phyloP scores from a whole-genome alignment of 2,797 vertebrate genomes.

The Phylloscopus collybita region DNA sequence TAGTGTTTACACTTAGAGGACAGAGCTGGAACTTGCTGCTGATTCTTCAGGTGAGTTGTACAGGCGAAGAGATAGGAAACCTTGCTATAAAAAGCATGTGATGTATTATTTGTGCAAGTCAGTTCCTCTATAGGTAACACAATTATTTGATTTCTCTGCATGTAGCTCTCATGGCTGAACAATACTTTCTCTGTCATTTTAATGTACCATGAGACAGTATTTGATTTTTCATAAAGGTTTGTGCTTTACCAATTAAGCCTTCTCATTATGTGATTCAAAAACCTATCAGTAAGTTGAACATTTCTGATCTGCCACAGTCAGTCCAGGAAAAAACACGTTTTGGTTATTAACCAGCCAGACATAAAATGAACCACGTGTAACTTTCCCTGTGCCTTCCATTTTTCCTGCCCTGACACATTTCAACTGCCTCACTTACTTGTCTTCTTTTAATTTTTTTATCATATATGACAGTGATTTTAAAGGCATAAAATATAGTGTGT shows the following conservation, averaged over 20 bases:
- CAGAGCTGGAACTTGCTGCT: background rate
- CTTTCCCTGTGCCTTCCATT: background rate
- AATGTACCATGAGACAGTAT: background rate
- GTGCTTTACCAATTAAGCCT: background rate
- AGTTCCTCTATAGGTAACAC: background rate
- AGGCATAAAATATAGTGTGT: background rate
- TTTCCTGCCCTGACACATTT: background rate
- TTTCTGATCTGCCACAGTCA: background rate
- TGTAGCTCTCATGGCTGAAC: background rate
- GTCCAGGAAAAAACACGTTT: background rate
- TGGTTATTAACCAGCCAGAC: background rate
- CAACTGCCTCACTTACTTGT: background rate
- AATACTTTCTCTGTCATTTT: background rate
- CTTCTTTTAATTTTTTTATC: background rate
- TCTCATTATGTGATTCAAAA: background rate
- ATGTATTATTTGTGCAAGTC: background rate
- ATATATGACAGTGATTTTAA: background rate
- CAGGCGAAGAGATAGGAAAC: background rate
- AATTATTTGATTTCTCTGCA: background rate
- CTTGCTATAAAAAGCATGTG: background rate
- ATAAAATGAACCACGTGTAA: background rate
- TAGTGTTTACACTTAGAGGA: background rate
- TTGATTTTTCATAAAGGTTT: background rate
- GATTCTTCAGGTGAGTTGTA: background rate
- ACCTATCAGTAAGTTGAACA: background rate